Percentiles rank a stretch among this genome's conserved stretches.
Evolutionary conservation across 2,888 invertebrate genomes (phyloP).

Genomic region (Tetranychus piercei): DNA sequence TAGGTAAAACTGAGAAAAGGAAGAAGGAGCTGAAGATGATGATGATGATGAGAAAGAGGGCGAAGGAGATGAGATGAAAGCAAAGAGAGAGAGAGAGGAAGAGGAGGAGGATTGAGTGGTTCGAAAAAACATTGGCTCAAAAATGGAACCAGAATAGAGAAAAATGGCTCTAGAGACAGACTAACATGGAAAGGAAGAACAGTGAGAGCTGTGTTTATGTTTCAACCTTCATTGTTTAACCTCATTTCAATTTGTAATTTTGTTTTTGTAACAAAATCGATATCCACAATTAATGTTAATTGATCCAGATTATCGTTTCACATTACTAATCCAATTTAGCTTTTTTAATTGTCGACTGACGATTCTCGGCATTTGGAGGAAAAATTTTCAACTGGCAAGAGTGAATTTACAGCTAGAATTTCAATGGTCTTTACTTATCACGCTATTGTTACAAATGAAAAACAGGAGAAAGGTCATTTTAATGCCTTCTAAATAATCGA

Average conservation of each 20-base stretch:
- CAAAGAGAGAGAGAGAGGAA: constrained; percentile 7
- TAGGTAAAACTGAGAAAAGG: neutral
- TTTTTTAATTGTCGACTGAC: too few species aligned
- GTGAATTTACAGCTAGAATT: too few species aligned
- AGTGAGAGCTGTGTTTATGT: neutral
- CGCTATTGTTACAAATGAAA: too few species aligned
- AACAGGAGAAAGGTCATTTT: too few species aligned
- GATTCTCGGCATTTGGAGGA: too few species aligned
- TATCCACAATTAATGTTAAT: neutral
- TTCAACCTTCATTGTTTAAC: neutral
- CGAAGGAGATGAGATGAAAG: too few species aligned
- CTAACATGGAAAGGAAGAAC: neutral
- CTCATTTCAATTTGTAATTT: neutral
- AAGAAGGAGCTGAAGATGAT: constrained; percentile 3
- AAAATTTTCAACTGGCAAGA: too few species aligned
- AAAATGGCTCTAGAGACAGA: neutral
- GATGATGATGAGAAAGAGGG: neutral
- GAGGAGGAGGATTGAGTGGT: constrained; percentile 6
- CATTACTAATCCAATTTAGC: too few species aligned
- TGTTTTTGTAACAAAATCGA: neutral
- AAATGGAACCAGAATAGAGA: neutral
- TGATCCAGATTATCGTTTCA: too few species aligned
- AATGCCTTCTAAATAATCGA: too few species aligned
- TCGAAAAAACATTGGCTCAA: neutral
- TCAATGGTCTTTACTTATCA: too few species aligned